Evolutionary conservation across 2,113 vertebrate species (phyloP).

Genomic region (Zosterops lateralis): DNA sequence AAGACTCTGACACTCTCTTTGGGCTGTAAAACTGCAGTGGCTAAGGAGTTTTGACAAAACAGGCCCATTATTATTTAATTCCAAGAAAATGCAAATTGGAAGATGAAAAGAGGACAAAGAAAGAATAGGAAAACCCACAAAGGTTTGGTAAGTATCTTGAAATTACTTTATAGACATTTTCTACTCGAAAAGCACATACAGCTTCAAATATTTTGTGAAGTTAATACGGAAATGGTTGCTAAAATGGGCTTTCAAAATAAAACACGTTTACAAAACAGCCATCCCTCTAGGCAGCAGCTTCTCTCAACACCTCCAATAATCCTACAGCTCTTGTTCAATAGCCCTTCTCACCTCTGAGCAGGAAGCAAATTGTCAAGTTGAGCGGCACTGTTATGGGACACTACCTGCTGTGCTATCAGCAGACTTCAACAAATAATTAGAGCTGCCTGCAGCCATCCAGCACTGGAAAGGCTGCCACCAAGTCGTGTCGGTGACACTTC

Average conservation of each 20-base stretch:
- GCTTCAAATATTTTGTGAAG: not conserved
- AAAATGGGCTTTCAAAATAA: not conserved
- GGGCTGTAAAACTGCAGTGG: conserved; percentile 10
- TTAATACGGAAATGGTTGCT: not conserved
- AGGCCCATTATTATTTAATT: conserved; percentile 32
- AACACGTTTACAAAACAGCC: not conserved
- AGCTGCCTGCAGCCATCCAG: conserved; percentile 59
- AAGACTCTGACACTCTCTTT: conserved; percentile 12
- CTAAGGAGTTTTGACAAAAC: conserved; percentile 33
- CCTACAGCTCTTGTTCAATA: conserved; percentile 19
- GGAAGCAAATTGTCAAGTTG: conserved; percentile 41
- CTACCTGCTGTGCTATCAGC: conserved; percentile 43
- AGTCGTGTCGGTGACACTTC: not conserved
- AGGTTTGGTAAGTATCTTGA: not conserved
- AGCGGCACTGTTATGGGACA: conserved; percentile 48
- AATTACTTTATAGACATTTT: not conserved
- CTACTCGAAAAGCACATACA: not conserved
- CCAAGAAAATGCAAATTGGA: conserved; percentile 23
- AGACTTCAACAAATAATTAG: conserved; percentile 73
- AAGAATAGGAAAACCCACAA: not conserved
- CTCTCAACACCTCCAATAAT: not conserved
- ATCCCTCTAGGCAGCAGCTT: not conserved
- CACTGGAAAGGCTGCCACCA: conserved; percentile 16
- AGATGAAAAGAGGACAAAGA: conserved; percentile 30
- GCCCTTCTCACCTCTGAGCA: conserved; percentile 5